phyloP scores from a whole-genome alignment of 2,113 vertebrate species.

The Mastomys natalensis region DNA sequence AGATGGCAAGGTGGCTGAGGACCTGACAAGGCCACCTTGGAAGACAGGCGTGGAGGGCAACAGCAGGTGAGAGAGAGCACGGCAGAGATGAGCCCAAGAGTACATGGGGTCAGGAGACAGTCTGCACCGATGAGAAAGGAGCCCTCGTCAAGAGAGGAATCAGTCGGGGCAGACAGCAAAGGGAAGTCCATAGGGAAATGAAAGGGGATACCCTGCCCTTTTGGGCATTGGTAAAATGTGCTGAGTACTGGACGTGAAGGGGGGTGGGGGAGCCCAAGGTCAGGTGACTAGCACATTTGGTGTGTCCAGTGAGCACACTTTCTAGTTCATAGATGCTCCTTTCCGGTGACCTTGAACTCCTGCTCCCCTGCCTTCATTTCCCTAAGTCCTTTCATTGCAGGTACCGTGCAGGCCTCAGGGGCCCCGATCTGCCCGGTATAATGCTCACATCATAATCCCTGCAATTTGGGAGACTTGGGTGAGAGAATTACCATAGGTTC shows the following conservation, averaged over 20 bases:
- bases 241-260: background rate
- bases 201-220: background rate
- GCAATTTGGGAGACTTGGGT: background rate
- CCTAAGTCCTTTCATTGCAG: too few relatives aligned
- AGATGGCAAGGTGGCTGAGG: background rate
- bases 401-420: background rate
- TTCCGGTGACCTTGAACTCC: too few relatives aligned
- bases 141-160: background rate
- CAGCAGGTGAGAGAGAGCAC: accelerated
- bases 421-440: background rate
- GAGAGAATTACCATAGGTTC: background rate
- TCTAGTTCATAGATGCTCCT: background rate
- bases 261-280: background rate
- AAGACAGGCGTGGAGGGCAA: background rate
- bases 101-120: background rate
- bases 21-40: background rate
- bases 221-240: background rate
- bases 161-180: too few relatives aligned
- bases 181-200: too few relatives aligned
- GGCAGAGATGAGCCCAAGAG: too few relatives aligned
- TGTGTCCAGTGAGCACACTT: background rate
- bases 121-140: background rate
- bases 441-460: background rate
- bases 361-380: too few relatives aligned
- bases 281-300: too few relatives aligned